These are phyloP conservation scores for Cnemophilus loriae DNA, from an alignment of 2,113 vertebrate species.

Conservation along the genomic window DNA sequence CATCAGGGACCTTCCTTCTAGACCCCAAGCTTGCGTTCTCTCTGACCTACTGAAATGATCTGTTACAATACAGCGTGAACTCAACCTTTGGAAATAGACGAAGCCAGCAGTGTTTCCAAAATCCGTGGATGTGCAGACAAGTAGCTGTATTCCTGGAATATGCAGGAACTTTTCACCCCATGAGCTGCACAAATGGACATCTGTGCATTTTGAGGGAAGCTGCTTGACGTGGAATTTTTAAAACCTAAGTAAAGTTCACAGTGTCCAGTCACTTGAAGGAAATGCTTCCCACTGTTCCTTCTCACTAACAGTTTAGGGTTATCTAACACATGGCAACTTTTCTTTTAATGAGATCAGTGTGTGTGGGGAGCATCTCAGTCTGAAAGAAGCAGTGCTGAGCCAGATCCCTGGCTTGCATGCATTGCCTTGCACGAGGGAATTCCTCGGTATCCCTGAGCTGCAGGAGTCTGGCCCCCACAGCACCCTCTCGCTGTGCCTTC, in stretches of 20 bases:
- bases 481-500: not conserved
- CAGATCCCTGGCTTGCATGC: not conserved
- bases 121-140: not conserved
- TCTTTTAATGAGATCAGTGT: not conserved
- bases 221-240: not conserved
- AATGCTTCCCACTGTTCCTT: not conserved
- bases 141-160: not conserved
- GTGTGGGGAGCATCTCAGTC: fast-evolving
- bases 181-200: not conserved
- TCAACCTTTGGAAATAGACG: not conserved
- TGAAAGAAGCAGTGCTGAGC: not conserved
- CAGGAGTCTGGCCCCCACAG: not conserved
- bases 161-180: not conserved
- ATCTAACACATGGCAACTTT: not conserved
- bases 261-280: not conserved
- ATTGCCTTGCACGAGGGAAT: not conserved
- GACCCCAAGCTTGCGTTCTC: not conserved
- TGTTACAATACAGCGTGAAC: not conserved
- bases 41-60: not conserved
- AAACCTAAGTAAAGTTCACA: not conserved
- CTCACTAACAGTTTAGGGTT: not conserved
- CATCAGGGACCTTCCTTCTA: not conserved
- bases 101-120: not conserved
- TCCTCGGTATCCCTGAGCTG: not conserved
- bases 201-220: not conserved